A percentile compares a stretch with the other conserved stretches of the same genome.
These are phyloP conservation scores for Seira musarum DNA, from an alignment of 2,888 invertebrate genomes.

Conservation along the genomic window DNA sequence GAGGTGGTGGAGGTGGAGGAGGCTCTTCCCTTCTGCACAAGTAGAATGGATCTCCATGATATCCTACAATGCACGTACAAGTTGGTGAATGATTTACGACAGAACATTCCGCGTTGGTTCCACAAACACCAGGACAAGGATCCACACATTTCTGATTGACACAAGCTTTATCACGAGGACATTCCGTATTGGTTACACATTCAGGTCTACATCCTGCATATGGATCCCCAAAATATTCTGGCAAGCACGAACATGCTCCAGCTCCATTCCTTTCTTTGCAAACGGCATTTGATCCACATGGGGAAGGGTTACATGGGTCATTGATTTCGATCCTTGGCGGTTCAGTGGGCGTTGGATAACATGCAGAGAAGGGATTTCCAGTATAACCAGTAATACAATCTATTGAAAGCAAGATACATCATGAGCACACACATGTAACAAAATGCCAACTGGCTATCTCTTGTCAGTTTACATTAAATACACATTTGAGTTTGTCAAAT, in stretches of 20 bases:
- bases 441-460: too few relatives aligned
- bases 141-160: constrained; percentile 70
- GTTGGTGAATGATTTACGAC: constrained; percentile 84
- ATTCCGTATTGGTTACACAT: constrained; percentile 76
- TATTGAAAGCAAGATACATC: too few relatives aligned
- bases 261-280: constrained; percentile 57
- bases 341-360: constrained; percentile 71
- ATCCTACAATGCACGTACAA: constrained; percentile 79
- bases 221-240: constrained; percentile 77
- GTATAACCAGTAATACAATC: constrained; percentile 76
- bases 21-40: constrained; percentile 74
- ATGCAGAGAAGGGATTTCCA: constrained; percentile 75
- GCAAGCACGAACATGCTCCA: constrained; percentile 45
- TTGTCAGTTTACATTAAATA: too few relatives aligned
- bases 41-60: constrained; percentile 82
- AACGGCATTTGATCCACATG: constrained; percentile 58
- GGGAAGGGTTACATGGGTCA: constrained; percentile 58
- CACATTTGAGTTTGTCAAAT: too few relatives aligned
- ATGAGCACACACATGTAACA: too few relatives aligned
- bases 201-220: constrained; percentile 86
- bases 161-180: constrained; percentile 71
- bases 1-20: constrained; percentile 34
- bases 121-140: constrained; percentile 74
- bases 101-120: constrained; percentile 75
- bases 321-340: constrained; percentile 2